Conservation (phyloP, 2,113 vertebrate species). For the Odobenus rosmarus region DNA sequence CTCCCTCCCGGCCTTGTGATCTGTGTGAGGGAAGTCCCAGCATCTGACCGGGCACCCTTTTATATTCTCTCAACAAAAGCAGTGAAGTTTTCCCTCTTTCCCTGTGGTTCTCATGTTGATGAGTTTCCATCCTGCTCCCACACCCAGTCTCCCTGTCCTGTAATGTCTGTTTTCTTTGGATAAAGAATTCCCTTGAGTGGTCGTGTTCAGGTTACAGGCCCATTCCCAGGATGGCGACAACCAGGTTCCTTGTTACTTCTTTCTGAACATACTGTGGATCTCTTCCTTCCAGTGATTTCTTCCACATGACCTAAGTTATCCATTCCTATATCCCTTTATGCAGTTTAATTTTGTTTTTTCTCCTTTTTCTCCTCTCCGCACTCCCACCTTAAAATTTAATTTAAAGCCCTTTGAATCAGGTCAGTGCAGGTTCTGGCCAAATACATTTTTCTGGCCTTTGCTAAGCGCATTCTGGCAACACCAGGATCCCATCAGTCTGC, state of each 20-base stretch:
- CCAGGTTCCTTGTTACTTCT: neutral
- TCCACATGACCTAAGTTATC: neutral
- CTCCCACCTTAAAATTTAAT: conserved; percentile 44
- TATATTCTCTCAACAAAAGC: neutral
- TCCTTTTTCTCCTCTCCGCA: neutral
- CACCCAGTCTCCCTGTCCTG: neutral
- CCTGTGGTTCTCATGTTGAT: neutral
- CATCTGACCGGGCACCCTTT: neutral
- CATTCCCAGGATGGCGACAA: neutral
- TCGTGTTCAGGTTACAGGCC: neutral
- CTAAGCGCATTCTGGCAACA: conserved; percentile 32
- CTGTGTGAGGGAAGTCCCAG: neutral
- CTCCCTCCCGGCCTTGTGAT: neutral
- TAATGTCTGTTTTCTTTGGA: neutral
- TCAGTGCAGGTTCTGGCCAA: conserved; percentile 50
- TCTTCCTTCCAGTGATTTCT: neutral
- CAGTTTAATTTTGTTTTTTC: neutral
- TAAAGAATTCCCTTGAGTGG: neutral
- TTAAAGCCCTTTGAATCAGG: conserved; percentile 52
- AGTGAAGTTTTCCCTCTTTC: neutral
- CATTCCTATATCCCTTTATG: neutral
- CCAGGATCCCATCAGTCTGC: conserved; percentile 35
- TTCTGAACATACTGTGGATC: neutral
- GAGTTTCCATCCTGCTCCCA: neutral
- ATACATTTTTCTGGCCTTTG: conserved; percentile 68